Conservation (phyloP, 2,888 invertebrate species). For the Lutraria lutraria region DNA sequence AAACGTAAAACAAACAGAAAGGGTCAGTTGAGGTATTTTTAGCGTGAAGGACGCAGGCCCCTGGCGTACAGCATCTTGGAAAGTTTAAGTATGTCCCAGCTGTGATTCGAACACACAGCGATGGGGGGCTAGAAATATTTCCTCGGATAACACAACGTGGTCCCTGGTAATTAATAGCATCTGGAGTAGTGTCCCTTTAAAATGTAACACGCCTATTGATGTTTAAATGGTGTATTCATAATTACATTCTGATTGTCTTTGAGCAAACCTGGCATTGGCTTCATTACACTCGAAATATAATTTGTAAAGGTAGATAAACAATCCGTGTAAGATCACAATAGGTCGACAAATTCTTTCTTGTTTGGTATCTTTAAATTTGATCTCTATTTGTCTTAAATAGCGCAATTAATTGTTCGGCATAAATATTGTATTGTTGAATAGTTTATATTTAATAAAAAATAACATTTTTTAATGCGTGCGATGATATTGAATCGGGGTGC, state of each 20-base stretch:
- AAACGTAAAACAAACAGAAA: too few species aligned
- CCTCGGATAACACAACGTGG: too few species aligned
- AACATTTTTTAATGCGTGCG: conserved; percentile 21
- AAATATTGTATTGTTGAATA: not conserved
- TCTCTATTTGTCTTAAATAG: conserved; percentile 33
- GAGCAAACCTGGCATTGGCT: not conserved
- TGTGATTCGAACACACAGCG: too few species aligned
- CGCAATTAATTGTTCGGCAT: conserved; percentile 41
- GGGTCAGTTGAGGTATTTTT: too few species aligned
- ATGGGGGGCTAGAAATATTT: too few species aligned
- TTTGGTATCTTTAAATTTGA: conserved; percentile 21
- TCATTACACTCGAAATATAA: conserved; percentile 1
- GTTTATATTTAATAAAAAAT: conserved; percentile 2
- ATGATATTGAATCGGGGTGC: conserved; percentile 20
- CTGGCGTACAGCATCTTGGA: too few species aligned
- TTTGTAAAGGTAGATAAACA: conserved; percentile 14
- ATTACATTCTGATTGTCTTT: not conserved
- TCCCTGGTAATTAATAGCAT: too few species aligned
- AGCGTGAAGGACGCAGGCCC: too few species aligned
- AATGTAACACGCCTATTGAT: not conserved
- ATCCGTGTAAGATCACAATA: conserved; percentile 23
- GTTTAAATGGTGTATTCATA: not conserved
- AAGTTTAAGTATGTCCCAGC: too few species aligned
- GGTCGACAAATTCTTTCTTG: conserved; percentile 21
- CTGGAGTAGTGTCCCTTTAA: too few species aligned